Evolutionary conservation across 2,113 vertebrate genomes (phyloP).

Genomic region (Pongo abelii): DNA sequence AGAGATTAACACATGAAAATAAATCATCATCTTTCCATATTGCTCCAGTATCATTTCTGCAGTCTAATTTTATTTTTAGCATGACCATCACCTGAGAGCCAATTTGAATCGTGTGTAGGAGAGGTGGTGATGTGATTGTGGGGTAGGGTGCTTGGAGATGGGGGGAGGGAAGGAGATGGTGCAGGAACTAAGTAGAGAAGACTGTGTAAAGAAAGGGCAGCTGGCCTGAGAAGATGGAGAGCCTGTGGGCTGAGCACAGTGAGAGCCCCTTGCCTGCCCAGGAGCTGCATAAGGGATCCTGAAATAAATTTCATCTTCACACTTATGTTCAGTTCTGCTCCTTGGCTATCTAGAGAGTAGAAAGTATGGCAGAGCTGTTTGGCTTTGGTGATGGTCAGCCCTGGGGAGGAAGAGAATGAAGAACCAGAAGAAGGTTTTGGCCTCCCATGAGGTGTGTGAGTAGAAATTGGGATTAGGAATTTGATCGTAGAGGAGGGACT

Average conservation of each 20-base stretch:
- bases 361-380: not conserved
- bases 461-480: not conserved
- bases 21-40: not conserved
- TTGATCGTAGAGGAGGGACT: not conserved
- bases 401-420: not conserved
- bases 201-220: not conserved
- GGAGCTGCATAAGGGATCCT: not conserved
- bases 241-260: not conserved
- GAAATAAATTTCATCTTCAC: not conserved
- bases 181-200: not conserved
- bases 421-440: not conserved
- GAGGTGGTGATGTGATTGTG: not conserved
- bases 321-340: not conserved
- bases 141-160: not conserved
- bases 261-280: not conserved
- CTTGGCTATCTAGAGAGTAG: not conserved
- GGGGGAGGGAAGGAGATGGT: not conserved
- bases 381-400: not conserved
- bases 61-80: conserved; percentile 1
- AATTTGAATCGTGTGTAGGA: not conserved
- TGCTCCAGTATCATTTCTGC: not conserved
- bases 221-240: not conserved
- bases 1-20: not conserved
- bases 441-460: not conserved
- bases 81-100: not conserved